These are phyloP conservation scores for Hymenochirus boettgeri DNA, from an alignment of 2,113 vertebrate genomes.

Conservation along the genomic window DNA sequence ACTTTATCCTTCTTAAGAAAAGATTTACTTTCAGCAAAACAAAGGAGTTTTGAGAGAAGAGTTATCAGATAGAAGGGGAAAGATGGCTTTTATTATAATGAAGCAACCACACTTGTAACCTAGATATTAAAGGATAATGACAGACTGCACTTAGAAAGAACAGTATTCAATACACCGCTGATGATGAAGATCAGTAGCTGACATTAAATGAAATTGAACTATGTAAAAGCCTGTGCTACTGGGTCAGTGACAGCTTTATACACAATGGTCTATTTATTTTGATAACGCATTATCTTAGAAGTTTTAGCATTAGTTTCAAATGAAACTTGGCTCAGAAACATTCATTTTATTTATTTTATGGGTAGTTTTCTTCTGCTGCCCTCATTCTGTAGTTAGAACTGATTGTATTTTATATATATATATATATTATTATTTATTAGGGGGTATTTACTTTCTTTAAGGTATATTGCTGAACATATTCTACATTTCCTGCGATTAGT, in stretches of 20 bases:
- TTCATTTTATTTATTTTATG: too few relatives aligned
- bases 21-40: conserved; percentile 20
- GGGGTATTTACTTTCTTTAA: too few relatives aligned
- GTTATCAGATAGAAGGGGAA: conserved; percentile 3
- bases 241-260: not conserved
- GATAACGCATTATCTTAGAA: not conserved
- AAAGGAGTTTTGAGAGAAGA: conserved; percentile 30
- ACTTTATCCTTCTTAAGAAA: conserved; percentile 5
- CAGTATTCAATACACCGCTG: conserved; percentile 14
- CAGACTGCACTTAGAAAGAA: conserved; percentile 29
- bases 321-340: too few relatives aligned
- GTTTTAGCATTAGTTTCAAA: too few relatives aligned
- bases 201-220: conserved; percentile 29
- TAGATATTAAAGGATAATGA: conserved; percentile 38
- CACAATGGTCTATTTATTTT: not conserved
- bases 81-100: conserved; percentile 21
- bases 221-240: not conserved
- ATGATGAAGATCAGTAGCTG: conserved; percentile 30
- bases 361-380: too few relatives aligned
- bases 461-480: too few relatives aligned
- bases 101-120: conserved; percentile 6
- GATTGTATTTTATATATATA: too few relatives aligned
- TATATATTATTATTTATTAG: too few relatives aligned
- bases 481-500: too few relatives aligned
- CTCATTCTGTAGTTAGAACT: too few relatives aligned